A percentile compares a stretch with the other conserved stretches of the same genome.
Conservation (phyloP, 2,113 vertebrate genomes). For the Pseudopipra pipra region DNA sequence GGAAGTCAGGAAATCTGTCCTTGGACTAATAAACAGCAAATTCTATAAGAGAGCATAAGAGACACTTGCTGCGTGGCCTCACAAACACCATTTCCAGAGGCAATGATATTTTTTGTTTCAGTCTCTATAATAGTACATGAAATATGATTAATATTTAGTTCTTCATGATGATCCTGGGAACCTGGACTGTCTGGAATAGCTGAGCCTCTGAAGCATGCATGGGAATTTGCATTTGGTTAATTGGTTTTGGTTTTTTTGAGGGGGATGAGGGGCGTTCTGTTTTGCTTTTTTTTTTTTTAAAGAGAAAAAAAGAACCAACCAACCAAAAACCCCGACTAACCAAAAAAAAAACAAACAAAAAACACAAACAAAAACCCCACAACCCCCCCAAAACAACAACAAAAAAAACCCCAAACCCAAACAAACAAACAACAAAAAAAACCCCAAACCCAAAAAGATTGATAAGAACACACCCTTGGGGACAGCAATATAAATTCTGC, state of each 20-base stretch:
- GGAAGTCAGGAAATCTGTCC: neutral
- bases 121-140: neutral
- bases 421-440: neutral
- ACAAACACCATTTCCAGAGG: neutral
- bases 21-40: slow-evolving; percentile 26
- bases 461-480: neutral
- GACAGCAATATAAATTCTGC: neutral
- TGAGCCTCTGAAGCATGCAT: neutral
- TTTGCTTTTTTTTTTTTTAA: neutral
- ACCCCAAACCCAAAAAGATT: neutral
- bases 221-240: neutral
- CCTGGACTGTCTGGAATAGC: neutral
- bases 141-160: neutral
- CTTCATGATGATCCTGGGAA: neutral
- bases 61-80: neutral
- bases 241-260: neutral
- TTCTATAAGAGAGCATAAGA: neutral
- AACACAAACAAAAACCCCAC: neutral
- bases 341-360: too few species aligned
- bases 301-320: neutral
- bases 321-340: neutral
- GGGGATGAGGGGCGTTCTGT: neutral
- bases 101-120: neutral
- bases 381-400: too few species aligned
- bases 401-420: neutral